Conservation (phyloP, 2,797 vertebrate genomes). For the Leuciscus waleckii region DNA sequence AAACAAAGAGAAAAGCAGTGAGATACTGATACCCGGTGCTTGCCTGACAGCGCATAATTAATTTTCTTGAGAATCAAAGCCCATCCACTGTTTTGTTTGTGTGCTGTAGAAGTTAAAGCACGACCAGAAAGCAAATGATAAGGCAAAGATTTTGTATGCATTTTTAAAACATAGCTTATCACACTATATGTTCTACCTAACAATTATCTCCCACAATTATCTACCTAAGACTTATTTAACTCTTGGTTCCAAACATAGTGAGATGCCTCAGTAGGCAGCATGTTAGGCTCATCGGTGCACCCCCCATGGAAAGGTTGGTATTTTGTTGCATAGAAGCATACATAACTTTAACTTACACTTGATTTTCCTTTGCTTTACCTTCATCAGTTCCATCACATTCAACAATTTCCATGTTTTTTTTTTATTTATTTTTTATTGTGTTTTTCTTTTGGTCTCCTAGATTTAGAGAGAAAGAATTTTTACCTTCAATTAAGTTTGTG, state of each 20-base stretch:
- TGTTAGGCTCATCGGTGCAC: not conserved
- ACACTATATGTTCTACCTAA: too few relatives aligned
- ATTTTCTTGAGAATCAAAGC: slow-evolving; percentile 22
- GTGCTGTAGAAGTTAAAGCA: not conserved
- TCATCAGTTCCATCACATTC: not conserved
- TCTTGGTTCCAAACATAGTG: not conserved
- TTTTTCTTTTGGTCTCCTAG: not conserved
- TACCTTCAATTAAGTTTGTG: not conserved
- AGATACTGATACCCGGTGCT: not conserved
- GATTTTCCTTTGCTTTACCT: not conserved
- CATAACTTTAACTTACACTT: not conserved
- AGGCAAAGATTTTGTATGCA: not conserved
- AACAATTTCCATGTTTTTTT: not conserved
- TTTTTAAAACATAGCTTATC: not conserved
- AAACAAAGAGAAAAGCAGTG: not conserved
- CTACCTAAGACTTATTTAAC: not conserved
- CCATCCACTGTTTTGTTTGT: not conserved
- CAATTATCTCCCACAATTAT: not conserved
- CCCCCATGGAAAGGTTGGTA: too few relatives aligned
- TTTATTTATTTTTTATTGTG: not conserved
- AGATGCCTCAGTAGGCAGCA: not conserved
- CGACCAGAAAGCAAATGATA: not conserved
- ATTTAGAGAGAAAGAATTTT: not conserved
- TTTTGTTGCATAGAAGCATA: not conserved
- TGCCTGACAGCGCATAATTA: slow-evolving; percentile 6